A percentile compares a stretch with the other conserved stretches of the same genome.
Evolutionary conservation across 1,140 invertebrate genomes (phyloP).

Genomic region (Formica exsecta): DNA sequence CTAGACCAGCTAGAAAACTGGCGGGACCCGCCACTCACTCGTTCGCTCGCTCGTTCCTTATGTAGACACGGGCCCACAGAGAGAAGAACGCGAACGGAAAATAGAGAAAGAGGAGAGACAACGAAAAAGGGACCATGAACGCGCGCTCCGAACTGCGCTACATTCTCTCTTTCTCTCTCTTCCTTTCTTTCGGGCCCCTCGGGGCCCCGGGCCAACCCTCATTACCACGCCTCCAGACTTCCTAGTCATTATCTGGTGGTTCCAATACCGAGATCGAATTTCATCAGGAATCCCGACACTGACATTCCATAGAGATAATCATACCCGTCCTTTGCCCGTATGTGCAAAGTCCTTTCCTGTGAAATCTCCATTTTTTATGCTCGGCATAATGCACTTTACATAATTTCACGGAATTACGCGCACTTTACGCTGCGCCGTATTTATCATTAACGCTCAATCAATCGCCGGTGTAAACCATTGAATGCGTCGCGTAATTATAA

Average conservation of each 20-base stretch:
- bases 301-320: slow-evolving; percentile 86
- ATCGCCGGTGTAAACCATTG: neutral
- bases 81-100: slow-evolving; percentile 63
- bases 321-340: slow-evolving; percentile 37
- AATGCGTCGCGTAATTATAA: neutral
- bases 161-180: slow-evolving; percentile 1
- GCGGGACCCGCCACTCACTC: slow-evolving; percentile 42
- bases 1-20: slow-evolving; percentile 74
- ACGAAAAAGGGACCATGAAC: slow-evolving; percentile 54
- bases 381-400: slow-evolving; percentile 4
- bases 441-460: slow-evolving; percentile 7
- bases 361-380: slow-evolving; percentile 3
- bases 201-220: slow-evolving; percentile 75
- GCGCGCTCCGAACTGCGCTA: slow-evolving; percentile 33
- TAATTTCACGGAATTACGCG: slow-evolving; percentile 23
- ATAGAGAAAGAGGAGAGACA: slow-evolving; percentile 74
- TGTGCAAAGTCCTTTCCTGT: slow-evolving; percentile 24
- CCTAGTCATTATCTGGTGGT: slow-evolving; percentile 84
- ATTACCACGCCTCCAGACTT: slow-evolving; percentile 84
- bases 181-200: slow-evolving; percentile 22
- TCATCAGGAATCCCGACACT: slow-evolving; percentile 84
- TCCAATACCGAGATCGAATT: slow-evolving; percentile 78
- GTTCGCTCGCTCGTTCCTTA: slow-evolving; percentile 3
- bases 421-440: neutral
- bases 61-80: slow-evolving; percentile 65